Percentiles rank a stretch among this genome's conserved stretches.
These are phyloP conservation scores for Pristionchus mayeri DNA, from an alignment of 2,888 invertebrate genomes.

Conservation along the genomic window DNA sequence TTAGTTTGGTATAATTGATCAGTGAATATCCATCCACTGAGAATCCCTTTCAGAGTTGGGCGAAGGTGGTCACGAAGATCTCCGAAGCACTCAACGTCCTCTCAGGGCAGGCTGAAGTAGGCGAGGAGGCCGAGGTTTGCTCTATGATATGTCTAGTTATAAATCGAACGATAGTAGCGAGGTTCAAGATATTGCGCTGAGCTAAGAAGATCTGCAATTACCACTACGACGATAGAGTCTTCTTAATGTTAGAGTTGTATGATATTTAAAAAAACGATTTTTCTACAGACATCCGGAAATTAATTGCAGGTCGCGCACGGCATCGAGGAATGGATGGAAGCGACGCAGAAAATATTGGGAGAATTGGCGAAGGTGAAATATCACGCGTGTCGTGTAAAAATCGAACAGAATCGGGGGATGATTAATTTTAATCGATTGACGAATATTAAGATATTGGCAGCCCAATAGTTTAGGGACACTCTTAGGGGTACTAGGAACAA, in stretches of 20 bases:
- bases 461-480: too few relatives aligned
- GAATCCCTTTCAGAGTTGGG: slow-evolving; percentile 65
- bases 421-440: too few relatives aligned
- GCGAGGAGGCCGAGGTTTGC: slow-evolving; percentile 59
- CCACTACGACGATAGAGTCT: not conserved
- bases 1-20: too few relatives aligned
- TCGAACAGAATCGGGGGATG: too few relatives aligned
- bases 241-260: not conserved
- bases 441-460: too few relatives aligned
- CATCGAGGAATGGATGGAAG: slow-evolving; percentile 67
- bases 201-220: too few relatives aligned
- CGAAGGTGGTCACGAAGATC: slow-evolving; percentile 69
- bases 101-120: slow-evolving; percentile 62
- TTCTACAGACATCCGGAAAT: not conserved
- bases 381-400: too few relatives aligned
- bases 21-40: too few relatives aligned
- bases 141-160: not conserved
- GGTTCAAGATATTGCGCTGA: not conserved
- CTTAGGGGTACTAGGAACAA: too few relatives aligned
- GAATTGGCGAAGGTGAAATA: slow-evolving; percentile 61
- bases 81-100: slow-evolving; percentile 69
- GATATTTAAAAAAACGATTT: not conserved
- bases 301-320: slow-evolving; percentile 37
- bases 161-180: not conserved
- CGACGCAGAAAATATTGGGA: slow-evolving; percentile 54